Conservation (phyloP, 2,797 vertebrate genomes). For the Cossypha dichroa region DNA sequence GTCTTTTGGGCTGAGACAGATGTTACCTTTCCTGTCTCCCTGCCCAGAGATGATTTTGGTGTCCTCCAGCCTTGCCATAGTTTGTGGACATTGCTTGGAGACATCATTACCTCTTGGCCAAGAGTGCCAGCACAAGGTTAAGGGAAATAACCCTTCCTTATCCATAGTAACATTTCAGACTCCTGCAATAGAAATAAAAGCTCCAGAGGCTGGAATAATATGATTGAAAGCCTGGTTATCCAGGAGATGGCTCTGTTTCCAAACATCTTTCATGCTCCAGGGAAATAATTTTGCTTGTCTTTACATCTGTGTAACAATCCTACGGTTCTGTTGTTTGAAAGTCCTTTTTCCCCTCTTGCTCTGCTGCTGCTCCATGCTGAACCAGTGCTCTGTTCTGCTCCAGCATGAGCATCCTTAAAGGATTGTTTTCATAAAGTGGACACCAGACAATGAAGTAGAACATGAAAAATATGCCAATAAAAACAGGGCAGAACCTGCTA, state of each 20-base stretch:
- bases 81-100: background rate
- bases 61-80: background rate
- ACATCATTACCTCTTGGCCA: background rate
- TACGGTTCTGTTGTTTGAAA: background rate
- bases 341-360: background rate
- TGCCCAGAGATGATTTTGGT: background rate
- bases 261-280: constrained; percentile 37
- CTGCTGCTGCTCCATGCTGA: background rate
- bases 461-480: constrained; percentile 58
- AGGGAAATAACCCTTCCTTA: background rate
- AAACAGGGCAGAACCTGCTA: background rate
- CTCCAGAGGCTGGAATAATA: background rate
- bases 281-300: constrained; percentile 8
- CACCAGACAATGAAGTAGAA: constrained; percentile 25
- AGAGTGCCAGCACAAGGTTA: background rate
- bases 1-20: background rate
- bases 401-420: constrained; percentile 2
- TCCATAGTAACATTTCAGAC: background rate
- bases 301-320: background rate
- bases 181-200: background rate
- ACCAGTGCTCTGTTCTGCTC: background rate
- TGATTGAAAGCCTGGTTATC: constrained; percentile 48
- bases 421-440: constrained; percentile 64
- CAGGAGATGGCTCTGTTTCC: constrained; percentile 65
- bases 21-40: background rate